phyloP scores from a whole-genome alignment of 2,888 invertebrate species.

The Drosophila mulleri region DNA sequence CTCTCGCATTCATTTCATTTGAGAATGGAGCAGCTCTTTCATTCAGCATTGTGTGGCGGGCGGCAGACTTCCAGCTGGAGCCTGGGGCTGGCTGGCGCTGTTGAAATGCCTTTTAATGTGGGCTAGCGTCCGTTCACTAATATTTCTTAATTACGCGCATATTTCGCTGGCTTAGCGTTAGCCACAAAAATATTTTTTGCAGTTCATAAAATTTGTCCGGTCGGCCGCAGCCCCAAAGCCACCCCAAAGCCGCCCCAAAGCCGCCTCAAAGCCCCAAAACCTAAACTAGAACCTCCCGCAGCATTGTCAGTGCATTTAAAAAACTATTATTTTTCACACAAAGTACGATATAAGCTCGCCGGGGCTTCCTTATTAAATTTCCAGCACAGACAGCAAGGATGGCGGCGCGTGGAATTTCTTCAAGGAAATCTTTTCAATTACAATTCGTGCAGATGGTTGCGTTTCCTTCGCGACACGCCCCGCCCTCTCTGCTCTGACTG shows the following conservation, averaged over 20 bases:
- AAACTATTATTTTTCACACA: constrained; percentile 78
- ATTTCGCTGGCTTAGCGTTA: constrained; percentile 57
- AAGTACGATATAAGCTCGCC: constrained; percentile 77
- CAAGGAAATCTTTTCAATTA: constrained; percentile 82
- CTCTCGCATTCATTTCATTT: constrained; percentile 55
- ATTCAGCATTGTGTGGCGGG: constrained; percentile 45
- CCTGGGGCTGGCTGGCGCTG: constrained; percentile 6
- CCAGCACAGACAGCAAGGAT: constrained; percentile 42
- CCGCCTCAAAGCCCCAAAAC: neutral
- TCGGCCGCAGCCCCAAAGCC: neutral
- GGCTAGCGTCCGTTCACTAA: constrained; percentile 69
- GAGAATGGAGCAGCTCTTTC: constrained; percentile 59
- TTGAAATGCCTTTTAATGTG: constrained; percentile 53
- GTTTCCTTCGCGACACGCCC: constrained; percentile 59
- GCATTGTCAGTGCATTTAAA: constrained; percentile 66
- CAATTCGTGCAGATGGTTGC: constrained; percentile 81
- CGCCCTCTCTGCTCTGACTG: constrained; percentile 10
- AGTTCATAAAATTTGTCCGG: constrained; percentile 59
- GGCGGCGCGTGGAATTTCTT: constrained; percentile 70
- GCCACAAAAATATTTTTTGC: constrained; percentile 60
- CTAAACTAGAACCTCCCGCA: neutral
- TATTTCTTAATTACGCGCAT: constrained; percentile 81
- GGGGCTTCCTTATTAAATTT: constrained; percentile 81
- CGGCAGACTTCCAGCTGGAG: constrained; percentile 4
- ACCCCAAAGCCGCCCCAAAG: no score